Base-by-base conservation (phyloP, 2,797 vertebrate species). In the Poeciliopsis turneri region DNA sequence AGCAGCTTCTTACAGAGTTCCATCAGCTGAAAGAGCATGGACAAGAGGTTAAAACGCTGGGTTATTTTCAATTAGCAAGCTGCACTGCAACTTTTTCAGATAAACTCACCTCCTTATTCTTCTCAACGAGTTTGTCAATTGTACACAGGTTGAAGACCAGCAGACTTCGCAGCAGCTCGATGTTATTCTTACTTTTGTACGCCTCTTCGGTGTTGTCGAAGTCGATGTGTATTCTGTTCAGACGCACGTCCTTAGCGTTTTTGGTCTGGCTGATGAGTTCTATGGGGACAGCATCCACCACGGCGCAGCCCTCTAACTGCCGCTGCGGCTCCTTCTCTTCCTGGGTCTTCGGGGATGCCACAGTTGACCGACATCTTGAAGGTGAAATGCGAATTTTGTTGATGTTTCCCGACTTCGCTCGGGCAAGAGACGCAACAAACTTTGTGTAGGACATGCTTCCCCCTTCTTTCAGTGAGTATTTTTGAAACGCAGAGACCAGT, bases 91-190 rank as follows among this genome's bases (percentile, higher is more conserved):
- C 10, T 4, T 7, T 13, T 43, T 25, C 39, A 51, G n/a, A 39
- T 49, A 2, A 30, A 83, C 93, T 88, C 88, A 94, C 96, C 95
- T 95, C 92, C 81, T 94, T 95, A 86, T 97, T 97, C 82, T 90
- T 96, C 41, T 96, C 95, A 75, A 98, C 97, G 10, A 98, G 92
- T 78, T 95, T n/a, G 55, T 95, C 96, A 30, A 96, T 55, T 0
- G 96, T 90, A 68, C 98, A 99, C 0, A 99, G 95, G 74, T 97
- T 95, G 86, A 98, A 95, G 74, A 99, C 97, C 86, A 98, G 43
- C 77, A 98, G 80, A 68, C 95, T 97, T 12, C 98, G 92, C 15
- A 95, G 92, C 86, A 99, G 94, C 78, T 99, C 97, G 2, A 95
- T 82, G 71, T 91, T 97, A n/a, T 83, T 88, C 79, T 97, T 98